A percentile compares a stretch with the other conserved stretches of the same genome.
Evolutionary conservation across 2,888 invertebrate genomes (phyloP).

Genomic region (Linnaemya tessellans): DNA sequence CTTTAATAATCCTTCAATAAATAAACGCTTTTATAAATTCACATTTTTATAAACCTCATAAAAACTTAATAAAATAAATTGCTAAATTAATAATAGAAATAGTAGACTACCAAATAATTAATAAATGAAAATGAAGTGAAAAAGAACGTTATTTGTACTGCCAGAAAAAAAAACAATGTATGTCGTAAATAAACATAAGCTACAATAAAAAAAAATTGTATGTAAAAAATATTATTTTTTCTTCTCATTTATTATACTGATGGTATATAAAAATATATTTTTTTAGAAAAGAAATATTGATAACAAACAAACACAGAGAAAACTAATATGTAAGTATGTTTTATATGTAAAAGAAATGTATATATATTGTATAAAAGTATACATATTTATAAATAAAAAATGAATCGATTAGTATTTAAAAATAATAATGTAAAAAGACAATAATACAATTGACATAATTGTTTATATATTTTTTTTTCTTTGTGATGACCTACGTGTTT

Average conservation of each 20-base stretch:
- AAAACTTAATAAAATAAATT: not conserved
- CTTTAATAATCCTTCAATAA: not conserved
- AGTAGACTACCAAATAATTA: constrained; percentile 10
- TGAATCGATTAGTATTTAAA: constrained; percentile 80
- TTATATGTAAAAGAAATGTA: constrained; percentile 26
- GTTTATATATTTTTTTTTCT: not conserved
- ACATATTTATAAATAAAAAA: constrained; percentile 71
- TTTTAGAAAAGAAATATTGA: constrained; percentile 1
- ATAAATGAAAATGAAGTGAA: constrained; percentile 28
- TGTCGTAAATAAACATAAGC: constrained; percentile 30
- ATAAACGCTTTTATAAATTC: constrained; percentile 39
- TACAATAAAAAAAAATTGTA: constrained; percentile 61
- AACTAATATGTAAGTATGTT: constrained; percentile 42
- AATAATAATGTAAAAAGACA: constrained; percentile 68
- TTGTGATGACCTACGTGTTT: not conserved
- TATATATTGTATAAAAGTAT: constrained; percentile 30
- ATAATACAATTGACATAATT: constrained; percentile 58
- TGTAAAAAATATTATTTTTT: constrained; percentile 32
- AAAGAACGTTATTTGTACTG: constrained; percentile 37
- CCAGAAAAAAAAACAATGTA: constrained; percentile 59
- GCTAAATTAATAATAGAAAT: constrained; percentile 31
- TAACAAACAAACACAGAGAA: constrained; percentile 38
- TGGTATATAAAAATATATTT: not conserved
- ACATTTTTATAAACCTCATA: constrained; percentile 16
- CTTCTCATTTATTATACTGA: constrained; percentile 15